A percentile compares a stretch with the other conserved stretches of the same genome.
These are phyloP conservation scores for Campoletis raptor DNA, from an alignment of 2,888 invertebrate species.

Conservation along the genomic window DNA sequence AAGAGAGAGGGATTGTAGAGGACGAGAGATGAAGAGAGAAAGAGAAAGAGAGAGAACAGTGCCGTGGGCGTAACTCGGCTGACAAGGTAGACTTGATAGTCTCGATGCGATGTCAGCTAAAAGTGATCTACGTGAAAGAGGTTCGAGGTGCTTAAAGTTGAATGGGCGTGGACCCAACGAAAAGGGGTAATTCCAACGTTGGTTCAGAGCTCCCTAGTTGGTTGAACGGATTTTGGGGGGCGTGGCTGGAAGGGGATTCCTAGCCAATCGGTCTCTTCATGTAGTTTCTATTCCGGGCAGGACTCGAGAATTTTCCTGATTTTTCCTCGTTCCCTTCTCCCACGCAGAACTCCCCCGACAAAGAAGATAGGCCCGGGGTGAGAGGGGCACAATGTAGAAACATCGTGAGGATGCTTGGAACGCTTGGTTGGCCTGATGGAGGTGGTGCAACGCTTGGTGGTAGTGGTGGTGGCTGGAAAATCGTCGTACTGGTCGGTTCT, in stretches of 20 bases:
- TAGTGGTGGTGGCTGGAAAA: constrained; percentile 67
- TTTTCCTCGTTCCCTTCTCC: constrained; percentile 63
- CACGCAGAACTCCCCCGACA: constrained; percentile 47
- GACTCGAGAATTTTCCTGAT: constrained; percentile 68
- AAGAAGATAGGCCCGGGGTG: constrained; percentile 15
- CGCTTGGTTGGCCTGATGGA: constrained; percentile 40
- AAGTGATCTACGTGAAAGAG: constrained; percentile 47
- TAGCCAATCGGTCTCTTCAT: constrained; percentile 45
- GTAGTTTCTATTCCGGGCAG: constrained; percentile 52
- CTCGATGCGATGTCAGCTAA: constrained; percentile 41
- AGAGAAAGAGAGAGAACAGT: constrained; percentile 1
- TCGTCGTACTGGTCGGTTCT: constrained; percentile 47
- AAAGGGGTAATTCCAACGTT: constrained; percentile 56
- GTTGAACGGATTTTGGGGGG: constrained; percentile 35
- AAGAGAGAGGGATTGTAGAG: background rate
- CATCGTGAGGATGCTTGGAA: constrained; percentile 34
- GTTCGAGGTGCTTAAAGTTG: constrained; percentile 49
- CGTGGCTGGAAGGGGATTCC: constrained; percentile 54
- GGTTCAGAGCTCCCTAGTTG: constrained; percentile 41
- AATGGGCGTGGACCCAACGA: constrained; percentile 62
- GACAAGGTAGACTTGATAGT: constrained; percentile 61
- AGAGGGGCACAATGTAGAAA: constrained; percentile 23
- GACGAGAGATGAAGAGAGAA: background rate
- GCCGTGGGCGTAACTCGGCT: constrained; percentile 57
- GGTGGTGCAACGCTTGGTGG: constrained; percentile 68